These are phyloP conservation scores for Pseudoips prasinana DNA, from an alignment of 2,888 invertebrate species.

Conservation along the genomic window DNA sequence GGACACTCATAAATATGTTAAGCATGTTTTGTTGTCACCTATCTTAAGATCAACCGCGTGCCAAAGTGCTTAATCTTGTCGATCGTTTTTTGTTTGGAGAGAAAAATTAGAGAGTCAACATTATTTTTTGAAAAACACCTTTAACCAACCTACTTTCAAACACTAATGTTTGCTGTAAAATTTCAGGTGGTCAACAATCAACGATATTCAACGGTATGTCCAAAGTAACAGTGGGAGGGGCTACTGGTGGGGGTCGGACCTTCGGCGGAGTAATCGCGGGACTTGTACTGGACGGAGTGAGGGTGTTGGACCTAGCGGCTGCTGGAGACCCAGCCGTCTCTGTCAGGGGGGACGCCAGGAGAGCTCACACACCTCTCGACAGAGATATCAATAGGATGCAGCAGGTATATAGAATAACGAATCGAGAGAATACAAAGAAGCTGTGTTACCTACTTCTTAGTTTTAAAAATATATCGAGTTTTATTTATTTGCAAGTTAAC, in stretches of 20 bases:
- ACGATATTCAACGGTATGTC: conserved; percentile 96
- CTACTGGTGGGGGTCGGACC: conserved; percentile 85
- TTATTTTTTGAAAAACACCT: no score
- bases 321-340: conserved; percentile 88
- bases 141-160: no score
- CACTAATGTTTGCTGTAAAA: no score
- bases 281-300: conserved; percentile 91
- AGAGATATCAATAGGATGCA: conserved; percentile 93
- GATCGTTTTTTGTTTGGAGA: no score
- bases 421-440: not conserved
- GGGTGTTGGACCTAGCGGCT: conserved; percentile 92
- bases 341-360: conserved; percentile 91
- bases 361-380: conserved; percentile 88
- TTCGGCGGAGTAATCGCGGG: conserved; percentile 96
- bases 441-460: not conserved
- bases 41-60: no score
- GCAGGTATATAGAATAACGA: conserved; percentile 88
- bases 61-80: no score
- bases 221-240: conserved; percentile 93
- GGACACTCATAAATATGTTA: no score
- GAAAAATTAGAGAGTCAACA: no score
- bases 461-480: no score
- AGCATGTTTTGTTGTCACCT: no score
- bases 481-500: no score
- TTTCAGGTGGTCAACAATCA: conserved; percentile 90